Percentiles rank a stretch among this genome's conserved stretches.
phyloP scores from a whole-genome alignment of 2,888 invertebrate genomes.

The Resseliella maxima region DNA sequence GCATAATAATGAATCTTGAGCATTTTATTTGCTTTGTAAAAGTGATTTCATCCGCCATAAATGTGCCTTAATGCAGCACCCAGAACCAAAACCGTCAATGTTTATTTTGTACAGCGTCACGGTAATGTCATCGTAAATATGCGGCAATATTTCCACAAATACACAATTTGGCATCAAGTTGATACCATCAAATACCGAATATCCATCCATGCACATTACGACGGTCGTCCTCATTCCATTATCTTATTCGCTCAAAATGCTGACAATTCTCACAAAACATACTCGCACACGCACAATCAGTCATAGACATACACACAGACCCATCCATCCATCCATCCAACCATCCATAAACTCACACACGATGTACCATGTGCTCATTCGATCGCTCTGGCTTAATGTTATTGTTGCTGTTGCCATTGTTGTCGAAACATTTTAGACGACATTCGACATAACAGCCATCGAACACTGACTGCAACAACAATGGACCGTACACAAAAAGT shows the following conservation, averaged over 20 bases:
- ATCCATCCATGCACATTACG: background rate
- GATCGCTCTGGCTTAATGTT: background rate
- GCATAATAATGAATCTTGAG: conserved; percentile 45
- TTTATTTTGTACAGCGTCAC: conserved; percentile 7
- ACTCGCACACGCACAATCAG: no score
- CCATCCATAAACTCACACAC: background rate
- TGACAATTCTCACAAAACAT: background rate
- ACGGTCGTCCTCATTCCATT: no score
- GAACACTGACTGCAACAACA: background rate
- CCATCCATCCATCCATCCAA: background rate
- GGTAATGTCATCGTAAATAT: conserved; percentile 39
- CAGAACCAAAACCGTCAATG: conserved; percentile 29
- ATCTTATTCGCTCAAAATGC: background rate
- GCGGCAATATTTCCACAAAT: conserved; percentile 51
- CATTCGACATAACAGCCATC: background rate
- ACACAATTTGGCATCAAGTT: conserved; percentile 45
- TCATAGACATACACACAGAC: background rate
- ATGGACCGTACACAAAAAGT: background rate
- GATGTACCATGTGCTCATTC: conserved; percentile 4
- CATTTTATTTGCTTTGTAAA: conserved; percentile 51
- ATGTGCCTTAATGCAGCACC: conserved; percentile 53
- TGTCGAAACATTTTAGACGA: conserved; percentile 7
- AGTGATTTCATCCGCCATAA: conserved; percentile 51
- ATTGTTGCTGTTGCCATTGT: background rate
- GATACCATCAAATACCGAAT: conserved; percentile 37